phyloP scores from a whole-genome alignment of 2,113 vertebrate species.

The Nyctibius bracteatus region DNA sequence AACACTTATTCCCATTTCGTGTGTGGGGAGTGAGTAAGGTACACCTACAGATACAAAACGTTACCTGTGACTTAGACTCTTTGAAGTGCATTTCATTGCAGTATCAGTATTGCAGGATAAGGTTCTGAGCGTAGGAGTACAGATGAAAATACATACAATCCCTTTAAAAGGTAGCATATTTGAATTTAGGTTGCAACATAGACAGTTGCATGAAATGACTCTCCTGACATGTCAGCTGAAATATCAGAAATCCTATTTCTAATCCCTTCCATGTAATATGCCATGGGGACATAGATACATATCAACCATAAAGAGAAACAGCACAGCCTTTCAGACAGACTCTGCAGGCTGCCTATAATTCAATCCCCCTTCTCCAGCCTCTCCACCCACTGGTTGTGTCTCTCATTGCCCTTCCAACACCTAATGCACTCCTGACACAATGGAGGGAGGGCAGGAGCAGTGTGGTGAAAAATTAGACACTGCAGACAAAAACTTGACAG shows the following conservation, averaged over 20 bases:
- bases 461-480: conserved; percentile 52
- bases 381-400: conserved; percentile 34
- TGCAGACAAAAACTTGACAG: conserved; percentile 61
- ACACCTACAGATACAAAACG: background rate
- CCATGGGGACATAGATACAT: background rate
- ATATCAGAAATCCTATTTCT: conserved; percentile 45
- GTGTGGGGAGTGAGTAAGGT: background rate
- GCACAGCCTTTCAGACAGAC: background rate
- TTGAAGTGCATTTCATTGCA: background rate
- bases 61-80: background rate
- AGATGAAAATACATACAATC: background rate
- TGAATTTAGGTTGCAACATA: conserved; percentile 19
- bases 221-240: conserved; percentile 40
- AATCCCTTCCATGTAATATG: conserved; percentile 33
- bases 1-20: background rate
- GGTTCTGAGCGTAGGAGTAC: background rate
- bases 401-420: conserved; percentile 60
- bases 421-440: conserved; percentile 64
- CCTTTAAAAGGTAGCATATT: background rate
- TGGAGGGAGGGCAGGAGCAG: conserved; percentile 33
- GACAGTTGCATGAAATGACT: conserved; percentile 15
- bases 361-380: background rate
- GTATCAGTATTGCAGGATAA: background rate
- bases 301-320: background rate
- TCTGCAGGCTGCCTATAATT: background rate